These are phyloP conservation scores for Coccyzus lansbergi DNA, from an alignment of 2,797 vertebrate species.

Conservation along the genomic window DNA sequence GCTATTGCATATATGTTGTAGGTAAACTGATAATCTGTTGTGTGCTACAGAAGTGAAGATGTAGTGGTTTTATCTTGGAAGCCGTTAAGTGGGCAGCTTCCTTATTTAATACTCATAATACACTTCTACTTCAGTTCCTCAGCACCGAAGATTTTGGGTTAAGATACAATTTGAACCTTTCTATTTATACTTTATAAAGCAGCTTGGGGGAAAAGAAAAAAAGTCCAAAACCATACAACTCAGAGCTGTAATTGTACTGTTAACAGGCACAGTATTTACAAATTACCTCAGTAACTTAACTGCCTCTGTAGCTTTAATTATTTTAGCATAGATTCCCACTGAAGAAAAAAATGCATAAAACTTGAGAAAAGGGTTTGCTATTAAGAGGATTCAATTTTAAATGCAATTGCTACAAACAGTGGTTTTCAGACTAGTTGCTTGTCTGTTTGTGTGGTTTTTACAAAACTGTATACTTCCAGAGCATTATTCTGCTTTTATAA, in stretches of 20 bases:
- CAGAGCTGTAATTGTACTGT: neutral
- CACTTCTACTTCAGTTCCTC: neutral
- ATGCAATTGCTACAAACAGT: neutral
- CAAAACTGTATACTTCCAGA: accelerated
- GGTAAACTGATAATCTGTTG: neutral
- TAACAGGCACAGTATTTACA: neutral
- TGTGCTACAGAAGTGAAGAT: neutral
- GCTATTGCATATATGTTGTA: neutral
- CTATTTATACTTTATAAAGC: neutral
- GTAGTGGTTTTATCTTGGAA: neutral
- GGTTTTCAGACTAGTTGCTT: neutral
- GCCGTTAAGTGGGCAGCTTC: neutral
- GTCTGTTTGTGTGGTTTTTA: neutral
- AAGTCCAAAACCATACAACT: neutral
- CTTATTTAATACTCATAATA: neutral
- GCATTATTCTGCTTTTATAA: neutral
- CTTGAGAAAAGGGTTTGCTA: neutral
- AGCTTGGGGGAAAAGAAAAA: neutral
- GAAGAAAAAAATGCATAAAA: neutral
- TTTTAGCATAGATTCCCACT: neutral
- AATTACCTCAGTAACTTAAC: neutral
- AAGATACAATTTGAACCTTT: neutral
- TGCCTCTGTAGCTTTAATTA: neutral
- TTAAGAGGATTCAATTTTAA: neutral
- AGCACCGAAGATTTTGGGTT: neutral